Evolutionary conservation across 2,113 vertebrate genomes (phyloP).

Genomic region (Neogobius melanostomus): DNA sequence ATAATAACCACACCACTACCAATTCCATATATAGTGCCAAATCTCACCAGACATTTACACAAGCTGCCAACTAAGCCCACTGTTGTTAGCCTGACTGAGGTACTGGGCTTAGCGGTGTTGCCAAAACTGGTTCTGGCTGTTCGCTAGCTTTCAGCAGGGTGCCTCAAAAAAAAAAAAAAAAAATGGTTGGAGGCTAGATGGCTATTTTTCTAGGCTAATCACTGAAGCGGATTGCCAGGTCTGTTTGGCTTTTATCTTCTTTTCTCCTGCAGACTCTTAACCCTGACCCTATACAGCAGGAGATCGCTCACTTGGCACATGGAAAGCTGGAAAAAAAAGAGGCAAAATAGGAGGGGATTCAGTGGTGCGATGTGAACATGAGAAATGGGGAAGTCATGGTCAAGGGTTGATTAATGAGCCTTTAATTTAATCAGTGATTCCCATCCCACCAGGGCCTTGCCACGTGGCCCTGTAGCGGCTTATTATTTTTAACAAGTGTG

Average conservation of each 20-base stretch:
- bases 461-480: conserved; percentile 84
- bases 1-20: conserved; percentile 28
- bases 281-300: conserved; percentile 49
- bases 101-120: conserved; percentile 12
- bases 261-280: conserved; percentile 51
- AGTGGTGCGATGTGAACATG: conserved; percentile 76
- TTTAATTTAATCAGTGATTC: conserved; percentile 94
- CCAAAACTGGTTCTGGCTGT: conserved; percentile 24
- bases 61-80: conserved; percentile 37
- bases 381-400: conserved; percentile 74
- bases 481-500: conserved; percentile 91
- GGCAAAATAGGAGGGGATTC: conserved; percentile 53
- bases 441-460: conserved; percentile 78
- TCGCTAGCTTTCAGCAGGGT: conserved; percentile 30
- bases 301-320: conserved; percentile 41
- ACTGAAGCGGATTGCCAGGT: conserved; percentile 38
- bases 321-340: conserved; percentile 2
- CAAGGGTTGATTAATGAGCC: conserved; percentile 89
- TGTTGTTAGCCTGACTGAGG: conserved; percentile 1
- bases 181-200: conserved; percentile 31
- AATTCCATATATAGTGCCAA: conserved; percentile 38
- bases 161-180: conserved; percentile 9
- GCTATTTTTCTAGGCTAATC: conserved; percentile 56
- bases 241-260: conserved; percentile 9
- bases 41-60: conserved; percentile 20